Base-by-base conservation (phyloP, 2,113 vertebrate species). In the Variabilichromis moorii region DNA sequence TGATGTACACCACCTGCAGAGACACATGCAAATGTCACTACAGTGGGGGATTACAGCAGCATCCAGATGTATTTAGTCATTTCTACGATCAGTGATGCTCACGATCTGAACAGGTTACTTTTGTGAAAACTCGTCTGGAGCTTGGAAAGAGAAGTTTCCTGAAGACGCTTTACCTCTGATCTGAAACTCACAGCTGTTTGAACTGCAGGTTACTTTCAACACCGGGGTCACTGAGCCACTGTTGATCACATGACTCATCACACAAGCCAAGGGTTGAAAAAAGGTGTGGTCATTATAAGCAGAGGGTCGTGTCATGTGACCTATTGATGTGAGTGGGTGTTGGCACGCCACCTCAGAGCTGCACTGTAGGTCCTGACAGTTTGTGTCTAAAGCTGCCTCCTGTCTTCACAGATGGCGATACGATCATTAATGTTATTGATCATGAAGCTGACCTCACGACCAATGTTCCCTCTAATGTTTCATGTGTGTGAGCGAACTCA, bases 1-100 rank as follows among this genome's bases (percentile, higher is more conserved):
- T 90, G 53, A 95, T 14, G 12, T 81, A 37, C 37, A 94, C 91
- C 61, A 95, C 93, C 94, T 95, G 89, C 9, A 91, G 88, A 4
- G 1, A 76, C 2, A 90, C 53, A 81, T n/a, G 5, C 4, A 59
- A 10, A 21, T 3, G 19, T 73, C 40, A 73, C 24, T 26, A 17
- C 0, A 45, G 8, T 73, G 21, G 37, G 7, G 9, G 1, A 17
- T 47, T 47, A 45, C 13, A 28, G 71, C 40, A 35, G 59, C 28
- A 68, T 68, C 13, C 35, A 45, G 42, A 28, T 76, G 24, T 47
- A 8, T 28, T 47, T 28, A 76, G 9, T 11, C 5, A 11, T 47
- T 47, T 11, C 19, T 28, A 9, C 0, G 71, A 47, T 28, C 14
- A 47, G 21, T 8, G n/a, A 24, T 10, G 66, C n/a, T 26, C 37